phyloP scores from a whole-genome alignment of 2,113 vertebrate species.

The Serilophus lunatus region DNA sequence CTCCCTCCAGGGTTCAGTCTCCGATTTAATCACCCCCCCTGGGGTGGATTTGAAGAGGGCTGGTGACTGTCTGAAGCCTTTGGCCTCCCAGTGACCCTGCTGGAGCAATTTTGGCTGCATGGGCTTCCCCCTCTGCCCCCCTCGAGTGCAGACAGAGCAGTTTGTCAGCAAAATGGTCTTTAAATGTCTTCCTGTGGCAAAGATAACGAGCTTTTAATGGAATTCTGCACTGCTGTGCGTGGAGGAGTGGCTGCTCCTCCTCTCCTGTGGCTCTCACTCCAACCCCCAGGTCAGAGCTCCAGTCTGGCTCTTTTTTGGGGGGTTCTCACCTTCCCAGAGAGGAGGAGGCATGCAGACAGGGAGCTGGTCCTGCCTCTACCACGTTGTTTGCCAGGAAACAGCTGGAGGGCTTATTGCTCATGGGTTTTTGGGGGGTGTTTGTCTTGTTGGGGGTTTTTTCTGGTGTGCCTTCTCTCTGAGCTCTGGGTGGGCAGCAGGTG shows the following conservation, averaged over 20 bases:
- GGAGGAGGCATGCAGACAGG: not conserved
- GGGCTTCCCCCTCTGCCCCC: not conserved
- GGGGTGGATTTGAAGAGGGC: not conserved
- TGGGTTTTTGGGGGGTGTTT: too few relatives aligned
- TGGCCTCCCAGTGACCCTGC: slow-evolving; percentile 7
- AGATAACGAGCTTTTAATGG: slow-evolving; percentile 25
- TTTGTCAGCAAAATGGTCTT: slow-evolving; percentile 18
- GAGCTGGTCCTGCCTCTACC: not conserved
- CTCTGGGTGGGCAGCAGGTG: not conserved
- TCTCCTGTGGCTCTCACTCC: not conserved
- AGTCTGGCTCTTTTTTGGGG: not conserved
- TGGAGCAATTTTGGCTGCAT: not conserved
- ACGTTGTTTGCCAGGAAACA: not conserved
- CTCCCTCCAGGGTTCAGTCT: not conserved
- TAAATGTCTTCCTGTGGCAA: not conserved
- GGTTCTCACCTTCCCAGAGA: not conserved
- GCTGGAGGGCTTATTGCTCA: too few relatives aligned
- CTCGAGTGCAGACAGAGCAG: not conserved
- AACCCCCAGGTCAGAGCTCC: not conserved
- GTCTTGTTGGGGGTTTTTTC: too few relatives aligned
- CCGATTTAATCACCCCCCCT: not conserved
- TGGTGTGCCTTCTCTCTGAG: too few relatives aligned
- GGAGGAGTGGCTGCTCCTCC: not conserved
- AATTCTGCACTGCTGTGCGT: not conserved
- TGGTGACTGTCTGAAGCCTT: not conserved